phyloP scores from a whole-genome alignment of 2,113 vertebrate species.

The Parotia lawesii region DNA sequence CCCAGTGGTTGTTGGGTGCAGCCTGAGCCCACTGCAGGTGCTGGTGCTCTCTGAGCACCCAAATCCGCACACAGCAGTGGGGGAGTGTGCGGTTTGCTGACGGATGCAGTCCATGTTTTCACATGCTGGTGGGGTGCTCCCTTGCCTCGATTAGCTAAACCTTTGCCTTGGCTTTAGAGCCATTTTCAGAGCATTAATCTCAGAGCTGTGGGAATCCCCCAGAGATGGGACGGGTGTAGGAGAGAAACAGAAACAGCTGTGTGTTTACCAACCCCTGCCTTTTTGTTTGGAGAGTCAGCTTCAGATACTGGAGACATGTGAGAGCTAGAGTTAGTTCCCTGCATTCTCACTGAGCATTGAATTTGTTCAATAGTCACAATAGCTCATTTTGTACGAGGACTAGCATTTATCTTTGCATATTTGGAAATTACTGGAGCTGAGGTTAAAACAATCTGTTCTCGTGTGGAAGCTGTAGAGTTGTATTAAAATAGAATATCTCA shows the following conservation, averaged over 20 bases:
- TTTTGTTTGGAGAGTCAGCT: not conserved
- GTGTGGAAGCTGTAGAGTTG: not conserved
- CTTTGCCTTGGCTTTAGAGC: not conserved
- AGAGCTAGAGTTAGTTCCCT: not conserved
- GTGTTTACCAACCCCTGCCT: not conserved
- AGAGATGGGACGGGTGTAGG: rapidly evolving
- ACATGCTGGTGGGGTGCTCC: not conserved
- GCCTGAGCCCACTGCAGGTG: not conserved
- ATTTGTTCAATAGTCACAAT: not conserved
- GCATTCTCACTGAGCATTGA: not conserved
- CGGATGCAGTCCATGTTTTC: not conserved
- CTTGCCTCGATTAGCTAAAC: not conserved
- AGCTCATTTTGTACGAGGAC: not conserved
- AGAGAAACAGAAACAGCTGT: not conserved
- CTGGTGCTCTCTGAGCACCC: not conserved
- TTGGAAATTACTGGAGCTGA: slow-evolving; percentile 13
- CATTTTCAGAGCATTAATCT: not conserved
- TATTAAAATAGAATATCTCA: slow-evolving; percentile 9
- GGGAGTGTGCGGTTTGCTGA: not conserved
- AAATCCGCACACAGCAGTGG: not conserved
- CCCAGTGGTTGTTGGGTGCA: not conserved
- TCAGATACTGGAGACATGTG: not conserved
- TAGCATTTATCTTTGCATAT: not conserved
- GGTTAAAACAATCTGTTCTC: slow-evolving; percentile 39
- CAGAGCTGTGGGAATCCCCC: not conserved